These are phyloP conservation scores for Isaurus tuberculatus DNA, from an alignment of 92 coral and sea anemone genomes.

Conservation along the genomic window DNA sequence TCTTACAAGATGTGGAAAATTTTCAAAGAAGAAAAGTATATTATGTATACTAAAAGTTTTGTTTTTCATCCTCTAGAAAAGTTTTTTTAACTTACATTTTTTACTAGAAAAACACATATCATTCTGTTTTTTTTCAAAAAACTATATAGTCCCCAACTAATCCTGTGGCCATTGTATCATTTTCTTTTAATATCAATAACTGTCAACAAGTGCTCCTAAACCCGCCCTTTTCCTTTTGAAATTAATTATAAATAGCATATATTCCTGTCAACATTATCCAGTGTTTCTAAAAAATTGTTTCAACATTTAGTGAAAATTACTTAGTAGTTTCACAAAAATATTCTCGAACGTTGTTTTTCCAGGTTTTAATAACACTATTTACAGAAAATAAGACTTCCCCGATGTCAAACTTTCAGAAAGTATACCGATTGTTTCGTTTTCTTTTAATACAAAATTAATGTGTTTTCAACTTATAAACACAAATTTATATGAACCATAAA, in stretches of 20 bases:
- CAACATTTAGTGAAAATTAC: not conserved
- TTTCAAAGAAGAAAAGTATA: too few relatives aligned
- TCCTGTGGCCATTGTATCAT: too few relatives aligned
- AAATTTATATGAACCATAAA: not conserved
- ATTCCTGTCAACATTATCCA: too few relatives aligned
- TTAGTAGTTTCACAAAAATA: not conserved
- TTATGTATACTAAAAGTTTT: constrained; percentile 70
- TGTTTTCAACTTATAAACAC: not conserved
- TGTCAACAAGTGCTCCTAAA: too few relatives aligned
- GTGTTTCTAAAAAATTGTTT: not conserved
- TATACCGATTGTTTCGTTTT: not conserved
- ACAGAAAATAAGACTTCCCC: not conserved
- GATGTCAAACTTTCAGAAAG: not conserved
- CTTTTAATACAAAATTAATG: not conserved
- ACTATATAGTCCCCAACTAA: too few relatives aligned
- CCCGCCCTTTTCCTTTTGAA: too few relatives aligned
- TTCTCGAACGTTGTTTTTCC: too few relatives aligned
- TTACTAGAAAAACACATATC: too few relatives aligned
- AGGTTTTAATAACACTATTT: not conserved
- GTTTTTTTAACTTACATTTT: not conserved
- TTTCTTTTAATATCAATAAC: too few relatives aligned
- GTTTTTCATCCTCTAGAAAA: not conserved
- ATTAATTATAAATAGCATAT: too few relatives aligned
- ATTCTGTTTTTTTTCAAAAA: too few relatives aligned
- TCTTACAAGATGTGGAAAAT: not conserved